Base-by-base conservation (phyloP, 2,113 vertebrate genomes). In the Oreotrochilus melanogaster region DNA sequence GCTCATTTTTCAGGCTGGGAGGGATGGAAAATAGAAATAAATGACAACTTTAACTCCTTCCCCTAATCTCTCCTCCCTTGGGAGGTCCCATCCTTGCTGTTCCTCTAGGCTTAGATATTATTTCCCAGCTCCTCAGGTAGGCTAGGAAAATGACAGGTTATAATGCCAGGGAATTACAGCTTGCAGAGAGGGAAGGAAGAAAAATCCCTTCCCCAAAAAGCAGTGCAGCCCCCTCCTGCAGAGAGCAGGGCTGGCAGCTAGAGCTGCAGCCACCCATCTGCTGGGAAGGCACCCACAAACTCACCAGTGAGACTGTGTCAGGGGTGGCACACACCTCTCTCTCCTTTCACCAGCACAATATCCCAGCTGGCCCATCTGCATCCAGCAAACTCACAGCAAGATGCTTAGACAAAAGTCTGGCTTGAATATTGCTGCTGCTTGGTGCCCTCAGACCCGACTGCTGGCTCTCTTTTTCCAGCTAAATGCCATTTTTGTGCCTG, bases 341-440 rank as follows among this genome's bases (percentile, higher is more conserved):
- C 39, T 67, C 54, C 58, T 54, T 31, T 16, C 5, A 23, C 6
- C 1, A 0, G 19, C 1, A 11, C 21, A 17, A 0, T 10, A 7
- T 2, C 78, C 84, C 47, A 31, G 53, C 1, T 7, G n/a, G 23
- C 18, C 53, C 1, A 0, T 28, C 18, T 7, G 10, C 70, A 17
- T 8, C 54, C 47, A 30, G 45, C 54, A 54, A 84, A 62, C 30
- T 28, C 14, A 6, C 18, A 18, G 67, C 53, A 30, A 39, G 51
- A 58, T 6, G 17, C 66, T 17, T 2, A 3, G 43, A 45, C n/a
- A 24, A 61, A 72, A 42, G 13, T 0, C 10, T 1, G 2, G 35
- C 33, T 25, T 1, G 13, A 56, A 18, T 6, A n/a, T 9, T 23
- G 37, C 53, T 85, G 58, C 74, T 47, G 50, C 82, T 50, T 2